phyloP scores from a whole-genome alignment of 2,113 vertebrate species.

The Peromyscus maniculatus region DNA sequence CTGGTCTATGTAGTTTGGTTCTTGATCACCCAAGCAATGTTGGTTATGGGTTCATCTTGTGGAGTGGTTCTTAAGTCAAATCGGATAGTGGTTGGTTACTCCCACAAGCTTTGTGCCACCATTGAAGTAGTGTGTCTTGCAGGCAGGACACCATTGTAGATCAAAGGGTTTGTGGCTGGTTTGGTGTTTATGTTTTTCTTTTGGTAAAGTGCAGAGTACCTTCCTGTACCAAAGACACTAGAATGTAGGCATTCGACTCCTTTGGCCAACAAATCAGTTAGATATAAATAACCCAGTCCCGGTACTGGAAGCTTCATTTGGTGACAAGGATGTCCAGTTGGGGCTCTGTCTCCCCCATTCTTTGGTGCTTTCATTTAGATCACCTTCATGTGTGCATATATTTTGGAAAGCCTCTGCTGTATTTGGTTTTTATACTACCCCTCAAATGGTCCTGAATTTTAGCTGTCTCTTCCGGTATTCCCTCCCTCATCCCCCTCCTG shows the following conservation, averaged over 20 bases:
- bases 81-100: background rate
- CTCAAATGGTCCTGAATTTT: background rate
- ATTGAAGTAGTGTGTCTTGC: background rate
- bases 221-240: background rate
- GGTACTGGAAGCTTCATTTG: background rate
- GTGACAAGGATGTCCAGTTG: background rate
- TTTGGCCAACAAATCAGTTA: background rate
- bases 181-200: background rate
- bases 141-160: background rate
- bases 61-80: background rate
- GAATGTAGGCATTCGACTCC: background rate
- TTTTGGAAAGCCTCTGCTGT: background rate
- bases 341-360: background rate
- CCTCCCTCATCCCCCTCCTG: background rate
- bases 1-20: background rate
- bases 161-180: background rate
- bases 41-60: background rate
- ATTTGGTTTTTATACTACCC: background rate
- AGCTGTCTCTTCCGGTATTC: background rate
- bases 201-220: background rate
- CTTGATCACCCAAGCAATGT: background rate
- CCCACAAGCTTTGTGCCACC: background rate
- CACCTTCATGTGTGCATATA: background rate
- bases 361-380: background rate
- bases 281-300: background rate